Evolutionary conservation across 2,113 vertebrate species (phyloP).

Genomic region (Orycteropus afer): DNA sequence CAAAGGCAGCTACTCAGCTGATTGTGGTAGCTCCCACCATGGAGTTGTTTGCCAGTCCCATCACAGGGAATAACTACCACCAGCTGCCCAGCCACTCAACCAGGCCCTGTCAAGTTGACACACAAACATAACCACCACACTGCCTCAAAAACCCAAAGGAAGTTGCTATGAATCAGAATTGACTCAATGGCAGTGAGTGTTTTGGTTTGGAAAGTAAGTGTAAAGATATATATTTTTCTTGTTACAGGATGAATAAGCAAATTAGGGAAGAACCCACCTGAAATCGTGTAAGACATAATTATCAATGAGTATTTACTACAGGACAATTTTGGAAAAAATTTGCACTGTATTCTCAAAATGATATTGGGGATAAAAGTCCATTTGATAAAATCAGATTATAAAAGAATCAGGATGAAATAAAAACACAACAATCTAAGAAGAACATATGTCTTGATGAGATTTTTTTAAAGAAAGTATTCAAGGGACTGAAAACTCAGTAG

Average conservation of each 20-base stretch:
- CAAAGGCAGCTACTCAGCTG: too few relatives aligned
- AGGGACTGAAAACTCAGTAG: neutral
- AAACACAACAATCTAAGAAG: neutral
- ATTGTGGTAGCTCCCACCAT: too few relatives aligned
- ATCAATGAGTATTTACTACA: neutral
- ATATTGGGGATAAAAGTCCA: neutral
- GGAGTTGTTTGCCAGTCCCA: too few relatives aligned
- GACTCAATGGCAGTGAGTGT: too few relatives aligned
- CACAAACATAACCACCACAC: too few relatives aligned
- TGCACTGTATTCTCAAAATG: neutral
- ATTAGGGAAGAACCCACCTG: neutral
- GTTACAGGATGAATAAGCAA: neutral
- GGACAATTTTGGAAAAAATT: conserved; percentile 10
- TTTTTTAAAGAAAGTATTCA: neutral
- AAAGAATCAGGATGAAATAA: neutral
- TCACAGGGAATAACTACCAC: too few relatives aligned
- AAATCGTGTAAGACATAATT: neutral
- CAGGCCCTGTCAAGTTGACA: too few relatives aligned
- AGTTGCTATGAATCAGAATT: too few relatives aligned
- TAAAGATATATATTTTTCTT: neutral
- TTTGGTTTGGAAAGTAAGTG: too few relatives aligned
- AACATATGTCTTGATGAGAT: neutral
- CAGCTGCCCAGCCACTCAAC: too few relatives aligned
- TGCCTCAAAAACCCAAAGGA: too few relatives aligned
- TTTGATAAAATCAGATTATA: neutral